Conservation (phyloP, 2,797 vertebrate genomes). For the Distichodus sexfasciatus region DNA sequence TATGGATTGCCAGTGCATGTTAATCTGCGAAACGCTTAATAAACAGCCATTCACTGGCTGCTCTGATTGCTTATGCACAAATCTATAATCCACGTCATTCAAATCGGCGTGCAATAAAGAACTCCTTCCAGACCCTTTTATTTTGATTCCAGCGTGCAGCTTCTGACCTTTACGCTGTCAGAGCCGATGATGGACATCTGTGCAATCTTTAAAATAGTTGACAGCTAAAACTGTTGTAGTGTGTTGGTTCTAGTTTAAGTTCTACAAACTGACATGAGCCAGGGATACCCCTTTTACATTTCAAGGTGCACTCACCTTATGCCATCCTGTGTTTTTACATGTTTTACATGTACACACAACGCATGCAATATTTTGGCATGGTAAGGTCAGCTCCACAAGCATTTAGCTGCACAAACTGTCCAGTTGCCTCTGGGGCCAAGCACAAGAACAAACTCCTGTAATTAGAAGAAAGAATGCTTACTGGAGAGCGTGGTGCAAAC, state of each 20-base stretch:
- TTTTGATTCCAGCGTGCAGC: too few relatives aligned
- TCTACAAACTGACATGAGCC: not conserved
- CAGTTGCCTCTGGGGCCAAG: not conserved
- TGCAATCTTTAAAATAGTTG: not conserved
- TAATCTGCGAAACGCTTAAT: constrained; percentile 33
- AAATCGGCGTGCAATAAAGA: not conserved
- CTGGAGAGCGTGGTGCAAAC: constrained; percentile 25
- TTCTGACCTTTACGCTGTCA: not conserved
- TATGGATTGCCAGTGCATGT: constrained; percentile 26
- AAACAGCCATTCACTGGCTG: constrained; percentile 9
- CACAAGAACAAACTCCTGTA: not conserved
- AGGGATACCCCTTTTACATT: not conserved
- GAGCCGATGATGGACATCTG: not conserved
- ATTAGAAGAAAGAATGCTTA: constrained; percentile 11
- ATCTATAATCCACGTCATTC: not conserved
- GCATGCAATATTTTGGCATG: too few relatives aligned
- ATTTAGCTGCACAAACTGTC: not conserved
- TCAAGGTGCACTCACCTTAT: not conserved
- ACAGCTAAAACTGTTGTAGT: not conserved
- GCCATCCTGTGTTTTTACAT: not conserved
- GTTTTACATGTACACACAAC: too few relatives aligned
- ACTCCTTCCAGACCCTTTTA: not conserved
- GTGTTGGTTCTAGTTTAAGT: not conserved
- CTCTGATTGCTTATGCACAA: constrained; percentile 11
- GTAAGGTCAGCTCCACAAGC: too few relatives aligned